These are phyloP conservation scores for Bedellia somnulentella DNA, from an alignment of 2,888 invertebrate genomes.

Conservation along the genomic window DNA sequence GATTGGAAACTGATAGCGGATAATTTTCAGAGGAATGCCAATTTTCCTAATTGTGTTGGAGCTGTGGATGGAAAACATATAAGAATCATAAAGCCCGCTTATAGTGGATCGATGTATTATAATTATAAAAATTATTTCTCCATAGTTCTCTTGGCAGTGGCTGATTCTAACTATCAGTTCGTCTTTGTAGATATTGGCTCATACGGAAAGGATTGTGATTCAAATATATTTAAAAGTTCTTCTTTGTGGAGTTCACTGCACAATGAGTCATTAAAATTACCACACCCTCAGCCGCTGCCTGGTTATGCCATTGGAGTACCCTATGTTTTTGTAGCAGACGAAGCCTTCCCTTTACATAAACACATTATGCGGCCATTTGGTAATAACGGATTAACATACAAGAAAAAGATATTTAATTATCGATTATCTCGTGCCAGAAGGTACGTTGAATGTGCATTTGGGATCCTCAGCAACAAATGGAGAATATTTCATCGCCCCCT, in stretches of 20 bases:
- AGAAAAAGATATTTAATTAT: slow-evolving; percentile 12
- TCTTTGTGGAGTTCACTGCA: slow-evolving; percentile 10
- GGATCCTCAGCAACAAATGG: slow-evolving; percentile 9
- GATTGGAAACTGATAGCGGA: too few species aligned
- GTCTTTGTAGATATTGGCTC: slow-evolving; percentile 12
- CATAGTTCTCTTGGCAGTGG: slow-evolving; percentile 9
- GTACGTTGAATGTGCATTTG: slow-evolving; percentile 14
- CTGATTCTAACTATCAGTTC: slow-evolving; percentile 7
- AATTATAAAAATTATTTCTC: slow-evolving; percentile 10
- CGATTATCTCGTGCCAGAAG: slow-evolving; percentile 10
- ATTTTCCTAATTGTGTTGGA: slow-evolving; percentile 14
- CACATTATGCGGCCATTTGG: slow-evolving; percentile 11
- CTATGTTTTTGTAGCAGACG: slow-evolving; percentile 11
- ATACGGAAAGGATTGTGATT: slow-evolving; percentile 10
- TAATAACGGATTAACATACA: neutral
- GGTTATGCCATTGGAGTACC: slow-evolving; percentile 9
- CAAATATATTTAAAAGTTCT: slow-evolving; percentile 11
- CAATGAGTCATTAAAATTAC: slow-evolving; percentile 11
- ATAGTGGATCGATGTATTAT: slow-evolving; percentile 9
- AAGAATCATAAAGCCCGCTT: slow-evolving; percentile 10
- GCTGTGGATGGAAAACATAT: slow-evolving; percentile 15
- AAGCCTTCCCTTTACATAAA: slow-evolving; percentile 11
- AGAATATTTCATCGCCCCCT: slow-evolving; percentile 7
- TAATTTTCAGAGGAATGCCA: slow-evolving; percentile 10
- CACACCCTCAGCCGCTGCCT: slow-evolving; percentile 9